phyloP scores from a whole-genome alignment of 2,797 vertebrate genomes.

The Amazonetta brasiliensis region DNA sequence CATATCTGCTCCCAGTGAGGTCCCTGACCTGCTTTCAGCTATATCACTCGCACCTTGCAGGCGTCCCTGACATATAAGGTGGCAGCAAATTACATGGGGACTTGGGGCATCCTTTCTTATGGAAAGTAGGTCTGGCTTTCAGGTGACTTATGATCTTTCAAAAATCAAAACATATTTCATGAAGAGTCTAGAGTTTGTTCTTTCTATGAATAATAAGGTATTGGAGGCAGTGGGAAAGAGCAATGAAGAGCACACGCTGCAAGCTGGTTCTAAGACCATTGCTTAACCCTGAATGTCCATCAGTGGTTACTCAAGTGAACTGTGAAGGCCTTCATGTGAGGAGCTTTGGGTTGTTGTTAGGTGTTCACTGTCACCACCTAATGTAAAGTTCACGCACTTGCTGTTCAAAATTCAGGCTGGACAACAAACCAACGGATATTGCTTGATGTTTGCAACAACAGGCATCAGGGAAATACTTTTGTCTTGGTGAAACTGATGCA shows the following conservation, averaged over 20 bases:
- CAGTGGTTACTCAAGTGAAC: not conserved
- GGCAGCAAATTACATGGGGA: no score
- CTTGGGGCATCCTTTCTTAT: not conserved
- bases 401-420: not conserved
- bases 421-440: not conserved
- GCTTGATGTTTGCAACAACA: not conserved
- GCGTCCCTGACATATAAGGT: not conserved
- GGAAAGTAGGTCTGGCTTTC: not conserved
- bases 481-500: not conserved
- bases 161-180: not conserved
- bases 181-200: not conserved
- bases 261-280: not conserved
- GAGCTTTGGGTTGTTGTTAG: not conserved
- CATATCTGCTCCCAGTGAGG: not conserved
- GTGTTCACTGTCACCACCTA: not conserved
- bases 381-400: not conserved
- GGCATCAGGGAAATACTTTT: rapidly evolving
- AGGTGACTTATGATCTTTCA: not conserved
- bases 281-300: not conserved
- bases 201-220: not conserved
- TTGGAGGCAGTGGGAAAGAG: not conserved
- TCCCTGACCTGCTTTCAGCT: not conserved
- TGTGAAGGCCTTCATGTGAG: not conserved
- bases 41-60: not conserved
- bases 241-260: not conserved